phyloP scores from a whole-genome alignment of 2,113 vertebrate species.

The Aptenodytes forsteri region DNA sequence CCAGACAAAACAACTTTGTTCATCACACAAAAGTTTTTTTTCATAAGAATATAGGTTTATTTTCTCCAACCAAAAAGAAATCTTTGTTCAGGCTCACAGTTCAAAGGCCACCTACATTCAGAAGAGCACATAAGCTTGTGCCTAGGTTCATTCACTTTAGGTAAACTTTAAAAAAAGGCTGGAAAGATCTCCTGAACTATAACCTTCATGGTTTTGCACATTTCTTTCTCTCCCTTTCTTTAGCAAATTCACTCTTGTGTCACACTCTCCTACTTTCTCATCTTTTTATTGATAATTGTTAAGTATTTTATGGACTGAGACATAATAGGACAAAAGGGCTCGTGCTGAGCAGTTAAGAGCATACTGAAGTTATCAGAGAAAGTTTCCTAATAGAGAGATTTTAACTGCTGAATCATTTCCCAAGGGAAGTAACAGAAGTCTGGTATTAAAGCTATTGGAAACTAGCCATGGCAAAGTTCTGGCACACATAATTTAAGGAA shows the following conservation, averaged over 20 bases:
- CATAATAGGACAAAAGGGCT: background rate
- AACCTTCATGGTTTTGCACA: background rate
- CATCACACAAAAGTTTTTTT: background rate
- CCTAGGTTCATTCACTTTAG: background rate
- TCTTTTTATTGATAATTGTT: background rate
- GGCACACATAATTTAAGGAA: background rate
- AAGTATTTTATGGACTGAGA: background rate
- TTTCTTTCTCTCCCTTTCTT: background rate
- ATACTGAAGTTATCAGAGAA: background rate
- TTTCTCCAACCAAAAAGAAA: background rate
- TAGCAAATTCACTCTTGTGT: background rate
- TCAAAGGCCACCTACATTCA: background rate
- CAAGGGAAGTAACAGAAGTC: background rate
- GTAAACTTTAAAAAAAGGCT: background rate
- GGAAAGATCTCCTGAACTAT: background rate
- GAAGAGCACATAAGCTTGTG: background rate
- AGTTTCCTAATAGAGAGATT: background rate
- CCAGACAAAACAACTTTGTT: background rate
- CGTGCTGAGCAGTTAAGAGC: background rate
- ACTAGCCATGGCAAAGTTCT: background rate
- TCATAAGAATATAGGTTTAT: background rate
- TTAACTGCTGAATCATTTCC: background rate
- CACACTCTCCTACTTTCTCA: background rate
- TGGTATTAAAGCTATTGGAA: background rate
- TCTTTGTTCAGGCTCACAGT: background rate